These are phyloP conservation scores for Cryptotis parvus DNA, from an alignment of 2,113 vertebrate genomes.

Conservation along the genomic window DNA sequence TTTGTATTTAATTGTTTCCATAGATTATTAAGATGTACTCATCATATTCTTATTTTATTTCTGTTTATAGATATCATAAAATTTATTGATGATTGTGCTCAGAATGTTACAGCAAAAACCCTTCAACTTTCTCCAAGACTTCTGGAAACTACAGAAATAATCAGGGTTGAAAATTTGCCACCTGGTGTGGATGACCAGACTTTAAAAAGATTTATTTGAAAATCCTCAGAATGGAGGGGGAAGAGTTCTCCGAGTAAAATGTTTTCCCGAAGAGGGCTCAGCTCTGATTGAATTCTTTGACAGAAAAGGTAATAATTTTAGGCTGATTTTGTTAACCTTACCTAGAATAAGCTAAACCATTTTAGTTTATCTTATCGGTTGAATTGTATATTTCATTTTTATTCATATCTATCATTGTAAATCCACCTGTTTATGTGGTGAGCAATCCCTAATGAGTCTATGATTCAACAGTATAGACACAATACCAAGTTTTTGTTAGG, in stretches of 20 bases:
- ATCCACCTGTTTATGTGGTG: not conserved
- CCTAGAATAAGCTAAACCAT: not conserved
- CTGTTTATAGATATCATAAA: constrained; percentile 82
- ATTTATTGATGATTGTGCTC: constrained; percentile 85
- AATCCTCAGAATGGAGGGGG: constrained; percentile 86
- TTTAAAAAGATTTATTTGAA: constrained; percentile 91
- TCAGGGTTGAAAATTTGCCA: constrained; percentile 89
- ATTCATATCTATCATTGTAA: not conserved
- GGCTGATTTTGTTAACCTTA: not conserved
- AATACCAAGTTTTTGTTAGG: not conserved
- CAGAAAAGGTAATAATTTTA: constrained; percentile 86
- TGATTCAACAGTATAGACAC: not conserved
- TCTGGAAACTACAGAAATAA: constrained; percentile 87
- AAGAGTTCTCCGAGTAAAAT: constrained; percentile 71
- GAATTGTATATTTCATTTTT: not conserved
- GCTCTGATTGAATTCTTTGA: constrained; percentile 90
- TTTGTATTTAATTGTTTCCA: not conserved
- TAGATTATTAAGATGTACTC: no score
- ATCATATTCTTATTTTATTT: constrained; percentile 3
- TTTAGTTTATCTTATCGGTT: not conserved
- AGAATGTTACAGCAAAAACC: constrained; percentile 77
- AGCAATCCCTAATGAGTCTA: not conserved
- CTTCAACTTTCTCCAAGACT: constrained; percentile 84
- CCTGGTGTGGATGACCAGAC: constrained; percentile 71
- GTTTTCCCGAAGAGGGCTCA: constrained; percentile 86